These are phyloP conservation scores for Blera fallax DNA, from an alignment of 2,888 invertebrate genomes.

Conservation along the genomic window DNA sequence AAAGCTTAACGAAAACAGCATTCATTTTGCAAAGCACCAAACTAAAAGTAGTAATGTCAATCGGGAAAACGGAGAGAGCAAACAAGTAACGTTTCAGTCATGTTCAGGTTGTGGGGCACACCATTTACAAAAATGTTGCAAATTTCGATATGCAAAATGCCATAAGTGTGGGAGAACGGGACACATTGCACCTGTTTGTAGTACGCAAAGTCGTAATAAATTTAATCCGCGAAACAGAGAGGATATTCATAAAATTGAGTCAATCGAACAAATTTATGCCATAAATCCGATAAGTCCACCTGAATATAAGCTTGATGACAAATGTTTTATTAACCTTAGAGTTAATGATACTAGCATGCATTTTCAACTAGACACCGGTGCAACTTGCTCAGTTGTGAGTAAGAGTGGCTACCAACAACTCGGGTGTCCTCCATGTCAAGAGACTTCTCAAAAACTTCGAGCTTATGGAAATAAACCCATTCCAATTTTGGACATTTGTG, in stretches of 20 bases:
- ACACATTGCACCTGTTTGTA: too few species aligned
- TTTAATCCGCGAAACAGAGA: slow-evolving; percentile 10
- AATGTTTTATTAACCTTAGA: not conserved
- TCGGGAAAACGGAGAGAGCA: too few species aligned
- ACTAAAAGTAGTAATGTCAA: too few species aligned
- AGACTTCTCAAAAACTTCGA: slow-evolving; percentile 25
- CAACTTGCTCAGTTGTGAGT: slow-evolving; percentile 21
- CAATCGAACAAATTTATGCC: slow-evolving; percentile 7
- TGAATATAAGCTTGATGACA: not conserved
- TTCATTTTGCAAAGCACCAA: too few species aligned
- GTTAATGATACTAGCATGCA: not conserved
- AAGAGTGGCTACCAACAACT: slow-evolving; percentile 28
- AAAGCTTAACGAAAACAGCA: too few species aligned
- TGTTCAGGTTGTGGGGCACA: too few species aligned
- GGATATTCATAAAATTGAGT: not conserved
- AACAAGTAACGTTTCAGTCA: too few species aligned
- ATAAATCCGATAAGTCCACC: not conserved
- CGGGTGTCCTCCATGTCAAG: slow-evolving; percentile 20
- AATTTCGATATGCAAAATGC: too few species aligned
- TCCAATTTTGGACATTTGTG: not conserved
- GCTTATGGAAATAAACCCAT: not conserved
- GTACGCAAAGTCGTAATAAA: not conserved
- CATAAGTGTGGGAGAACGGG: too few species aligned
- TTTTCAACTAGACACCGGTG: slow-evolving; percentile 18
- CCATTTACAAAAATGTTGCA: too few species aligned